Base-by-base conservation (phyloP, 2,797 vertebrate species). In the Delichon dasypus region DNA sequence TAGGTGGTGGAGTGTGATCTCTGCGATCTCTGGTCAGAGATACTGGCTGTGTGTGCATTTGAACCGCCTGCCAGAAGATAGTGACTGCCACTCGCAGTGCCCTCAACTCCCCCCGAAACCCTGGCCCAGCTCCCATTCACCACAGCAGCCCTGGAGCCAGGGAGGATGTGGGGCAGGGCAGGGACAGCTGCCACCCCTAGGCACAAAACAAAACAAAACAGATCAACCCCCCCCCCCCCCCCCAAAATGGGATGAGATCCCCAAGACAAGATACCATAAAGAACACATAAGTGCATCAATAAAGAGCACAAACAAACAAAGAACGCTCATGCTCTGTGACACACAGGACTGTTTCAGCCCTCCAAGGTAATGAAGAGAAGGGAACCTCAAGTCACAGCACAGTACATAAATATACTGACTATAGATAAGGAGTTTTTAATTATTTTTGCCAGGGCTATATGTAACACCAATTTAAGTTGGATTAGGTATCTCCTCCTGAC, bases 401-500 rank as follows among this genome's bases (percentile, higher is more conserved):
- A 84, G 58, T 73, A 40, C 53, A 82, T 90, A 92, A 93, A 92
- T 65, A 83, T 20, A 92, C 71, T 92, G 70, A 89, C 66, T 95
- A 65, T 67, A 77, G 67, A 86, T 91, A 83, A 91, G 36, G 79
- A 94, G 72, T 89, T 88, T 92, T 71, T 95, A 84, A 90, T 94
- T 85, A 91, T 94, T 96, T 95, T 80, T 92, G 71, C 82, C 32
- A 78, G 77, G 62, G 45, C 61, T 96, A 47, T 88, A 79, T 18
- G 22, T 95, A 96, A 96, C 66, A 70, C 26, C 65, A 87, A 57
- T 94, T 91, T 57, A 71, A 75, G 89, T 48, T 83, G 87, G 91
- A 94, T 96, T 96, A 97, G 68, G 80, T 96, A 80, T 78, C 82
- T 94, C 89, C 81, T 91, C 84, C 89, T 88, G 94, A 97, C 93